These are phyloP conservation scores for Phallusia fumigata DNA, from an alignment of 23 tunicate species.

Conservation along the genomic window DNA sequence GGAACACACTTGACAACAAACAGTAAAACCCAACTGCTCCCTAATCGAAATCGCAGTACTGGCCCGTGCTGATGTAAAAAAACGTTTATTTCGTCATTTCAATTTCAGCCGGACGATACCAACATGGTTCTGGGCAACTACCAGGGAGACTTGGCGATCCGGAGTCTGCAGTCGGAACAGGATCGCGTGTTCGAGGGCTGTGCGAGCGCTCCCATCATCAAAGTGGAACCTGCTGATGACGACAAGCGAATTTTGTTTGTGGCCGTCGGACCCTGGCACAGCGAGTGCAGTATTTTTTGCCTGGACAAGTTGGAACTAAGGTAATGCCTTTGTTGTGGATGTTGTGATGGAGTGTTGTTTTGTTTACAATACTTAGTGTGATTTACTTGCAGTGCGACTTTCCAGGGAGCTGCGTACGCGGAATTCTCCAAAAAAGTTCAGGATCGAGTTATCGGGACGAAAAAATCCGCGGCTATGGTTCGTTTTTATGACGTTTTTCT, in stretches of 20 bases:
- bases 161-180: slow-evolving; percentile 21
- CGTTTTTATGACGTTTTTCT: no score
- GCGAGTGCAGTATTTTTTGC: slow-evolving; percentile 30
- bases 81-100: no score
- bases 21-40: no score
- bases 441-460: slow-evolving; percentile 64
- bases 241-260: slow-evolving; percentile 41
- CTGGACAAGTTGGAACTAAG: slow-evolving; percentile 25
- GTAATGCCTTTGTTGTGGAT: no score
- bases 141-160: slow-evolving; percentile 74
- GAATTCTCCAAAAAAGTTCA: slow-evolving; percentile 72
- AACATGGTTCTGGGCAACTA: slow-evolving; percentile 44
- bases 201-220: slow-evolving; percentile 22
- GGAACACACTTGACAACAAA: no score
- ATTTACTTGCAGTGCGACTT: slow-evolving; percentile 41
- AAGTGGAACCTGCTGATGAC: slow-evolving; percentile 33
- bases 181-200: slow-evolving; percentile 43
- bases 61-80: no score
- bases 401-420: slow-evolving; percentile 27
- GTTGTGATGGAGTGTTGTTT: no score
- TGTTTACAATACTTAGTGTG: no score
- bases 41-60: no score
- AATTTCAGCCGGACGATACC: slow-evolving; percentile 40
- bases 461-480: slow-evolving; percentile 41
- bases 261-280: no score